A percentile compares a stretch with the other conserved stretches of the same genome.
Conservation (phyloP, 2,797 vertebrate species). For the Coregonus suidteri region DNA sequence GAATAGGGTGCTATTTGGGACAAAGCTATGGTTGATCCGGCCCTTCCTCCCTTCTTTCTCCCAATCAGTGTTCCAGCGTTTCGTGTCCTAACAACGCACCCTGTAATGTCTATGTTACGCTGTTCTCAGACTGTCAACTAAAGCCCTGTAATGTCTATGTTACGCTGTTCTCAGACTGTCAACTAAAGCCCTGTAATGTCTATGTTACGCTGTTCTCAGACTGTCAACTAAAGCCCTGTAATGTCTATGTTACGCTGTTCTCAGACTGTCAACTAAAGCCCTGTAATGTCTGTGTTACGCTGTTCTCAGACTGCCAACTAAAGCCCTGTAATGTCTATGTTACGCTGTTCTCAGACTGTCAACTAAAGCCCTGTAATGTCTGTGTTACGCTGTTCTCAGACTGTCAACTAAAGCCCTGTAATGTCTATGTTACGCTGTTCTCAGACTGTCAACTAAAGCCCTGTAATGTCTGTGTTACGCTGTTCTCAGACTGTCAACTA, state of each 20-base stretch:
- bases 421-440: neutral
- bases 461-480: neutral
- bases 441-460: neutral
- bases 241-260: neutral
- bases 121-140: too few relatives aligned
- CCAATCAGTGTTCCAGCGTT: neutral
- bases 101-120: neutral
- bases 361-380: neutral
- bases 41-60: constrained; percentile 10
- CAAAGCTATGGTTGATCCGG: constrained; percentile 33
- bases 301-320: too few relatives aligned
- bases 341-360: too few relatives aligned
- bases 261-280: neutral
- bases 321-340: neutral
- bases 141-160: neutral
- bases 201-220: neutral
- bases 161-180: too few relatives aligned
- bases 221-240: neutral
- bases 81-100: neutral
- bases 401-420: neutral
- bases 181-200: neutral
- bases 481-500: neutral
- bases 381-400: neutral
- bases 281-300: neutral
- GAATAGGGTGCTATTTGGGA: constrained; percentile 38